Percentiles rank a stretch among this genome's conserved stretches.
These are phyloP conservation scores for Apomyelois bistriatella DNA, from an alignment of 2,888 invertebrate species.

Conservation along the genomic window DNA sequence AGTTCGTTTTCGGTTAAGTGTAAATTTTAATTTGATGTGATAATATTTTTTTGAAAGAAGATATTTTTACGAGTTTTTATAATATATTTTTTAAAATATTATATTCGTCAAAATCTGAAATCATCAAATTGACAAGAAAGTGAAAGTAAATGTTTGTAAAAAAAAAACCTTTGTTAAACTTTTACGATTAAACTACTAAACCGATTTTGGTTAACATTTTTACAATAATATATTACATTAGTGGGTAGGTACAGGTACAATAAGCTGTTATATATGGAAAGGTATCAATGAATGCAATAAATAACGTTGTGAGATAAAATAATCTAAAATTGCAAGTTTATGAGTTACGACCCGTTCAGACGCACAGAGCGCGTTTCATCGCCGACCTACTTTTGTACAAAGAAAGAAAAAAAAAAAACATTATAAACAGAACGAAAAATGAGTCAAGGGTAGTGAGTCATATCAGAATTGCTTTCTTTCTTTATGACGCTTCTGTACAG, in stretches of 20 bases:
- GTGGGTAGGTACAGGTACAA: too few species aligned
- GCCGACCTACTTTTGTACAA: slow-evolving; percentile 6
- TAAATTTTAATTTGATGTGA: background rate
- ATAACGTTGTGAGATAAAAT: slow-evolving; percentile 3
- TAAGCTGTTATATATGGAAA: too few species aligned
- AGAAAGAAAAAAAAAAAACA: background rate
- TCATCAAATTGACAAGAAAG: too few species aligned
- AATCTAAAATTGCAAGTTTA: slow-evolving; percentile 8
- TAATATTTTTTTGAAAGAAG: background rate
- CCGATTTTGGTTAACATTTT: too few species aligned
- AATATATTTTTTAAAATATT: too few species aligned
- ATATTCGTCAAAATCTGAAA: too few species aligned
- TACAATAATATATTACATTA: too few species aligned
- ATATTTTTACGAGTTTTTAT: too few species aligned
- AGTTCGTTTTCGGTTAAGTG: slow-evolving; percentile 16
- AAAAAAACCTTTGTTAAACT: too few species aligned
- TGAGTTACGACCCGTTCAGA: slow-evolving; percentile 5
- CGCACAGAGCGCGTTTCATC: background rate
- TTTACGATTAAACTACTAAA: too few species aligned
- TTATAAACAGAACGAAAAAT: background rate
- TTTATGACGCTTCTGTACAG: too few species aligned
- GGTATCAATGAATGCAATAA: background rate
- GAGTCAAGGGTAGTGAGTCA: background rate
- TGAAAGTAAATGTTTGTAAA: too few species aligned
- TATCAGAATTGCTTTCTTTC: background rate